These are phyloP conservation scores for Gulo gulo DNA, from an alignment of 2,113 vertebrate genomes.

Conservation along the genomic window DNA sequence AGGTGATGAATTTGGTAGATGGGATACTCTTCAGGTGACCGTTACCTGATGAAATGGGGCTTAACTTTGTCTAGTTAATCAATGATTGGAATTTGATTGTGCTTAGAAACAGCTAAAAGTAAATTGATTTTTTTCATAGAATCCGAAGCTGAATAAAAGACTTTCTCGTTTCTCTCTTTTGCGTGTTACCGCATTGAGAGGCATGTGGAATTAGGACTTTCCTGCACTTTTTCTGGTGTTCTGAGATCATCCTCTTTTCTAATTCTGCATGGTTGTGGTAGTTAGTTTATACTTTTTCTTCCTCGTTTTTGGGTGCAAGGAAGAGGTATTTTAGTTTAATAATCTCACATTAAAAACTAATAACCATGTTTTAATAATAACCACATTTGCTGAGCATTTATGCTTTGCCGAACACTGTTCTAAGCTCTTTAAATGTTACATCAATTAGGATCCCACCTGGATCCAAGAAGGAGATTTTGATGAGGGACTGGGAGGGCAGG, in stretches of 20 bases:
- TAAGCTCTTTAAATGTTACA: not conserved
- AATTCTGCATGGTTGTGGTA: not conserved
- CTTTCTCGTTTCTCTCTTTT: not conserved
- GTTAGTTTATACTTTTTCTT: not conserved
- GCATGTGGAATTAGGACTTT: not conserved
- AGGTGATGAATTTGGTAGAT: not conserved
- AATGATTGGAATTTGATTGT: not conserved
- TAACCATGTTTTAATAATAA: not conserved
- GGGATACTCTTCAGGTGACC: not conserved
- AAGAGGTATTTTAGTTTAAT: not conserved
- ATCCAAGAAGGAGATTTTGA: not conserved
- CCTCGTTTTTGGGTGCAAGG: not conserved
- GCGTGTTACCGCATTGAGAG: not conserved
- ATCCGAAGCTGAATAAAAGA: not conserved
- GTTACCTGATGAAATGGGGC: not conserved
- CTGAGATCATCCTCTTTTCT: not conserved
- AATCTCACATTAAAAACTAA: not conserved
- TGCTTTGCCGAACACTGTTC: not conserved
- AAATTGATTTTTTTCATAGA: not conserved
- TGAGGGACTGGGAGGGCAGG: not conserved
- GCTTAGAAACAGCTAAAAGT: slow-evolving; percentile 8
- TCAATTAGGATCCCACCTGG: not conserved
- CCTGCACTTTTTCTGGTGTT: not conserved
- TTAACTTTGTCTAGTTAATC: not conserved
- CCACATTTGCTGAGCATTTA: not conserved